These are phyloP conservation scores for Zaprionus capensis DNA, from an alignment of 1,140 invertebrate species.

Conservation along the genomic window DNA sequence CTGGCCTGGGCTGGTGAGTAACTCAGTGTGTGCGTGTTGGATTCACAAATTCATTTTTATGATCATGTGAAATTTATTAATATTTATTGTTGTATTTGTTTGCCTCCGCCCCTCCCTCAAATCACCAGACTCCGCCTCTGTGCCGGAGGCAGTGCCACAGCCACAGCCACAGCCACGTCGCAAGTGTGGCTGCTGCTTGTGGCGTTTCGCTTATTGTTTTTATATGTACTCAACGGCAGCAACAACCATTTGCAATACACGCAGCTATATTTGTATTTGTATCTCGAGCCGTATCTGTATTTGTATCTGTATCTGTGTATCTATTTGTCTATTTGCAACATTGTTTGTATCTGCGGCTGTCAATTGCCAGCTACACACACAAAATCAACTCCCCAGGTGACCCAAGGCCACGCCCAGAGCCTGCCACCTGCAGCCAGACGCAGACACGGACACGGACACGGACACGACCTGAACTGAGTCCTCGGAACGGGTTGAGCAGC, in stretches of 20 bases:
- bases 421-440: slow-evolving; percentile 8
- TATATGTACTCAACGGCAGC: slow-evolving; percentile 65
- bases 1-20: slow-evolving; percentile 18
- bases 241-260: slow-evolving; percentile 32
- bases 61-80: slow-evolving; percentile 83
- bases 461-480: background rate
- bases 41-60: slow-evolving; percentile 83
- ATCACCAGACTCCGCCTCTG: background rate
- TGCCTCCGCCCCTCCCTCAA: slow-evolving; percentile 19
- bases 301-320: background rate
- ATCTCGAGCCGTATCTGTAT: background rate
- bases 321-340: slow-evolving; percentile 9
- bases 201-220: slow-evolving; percentile 75
- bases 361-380: slow-evolving; percentile 13
- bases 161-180: slow-evolving; percentile 11
- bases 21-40: slow-evolving; percentile 57
- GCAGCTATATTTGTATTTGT: slow-evolving; percentile 19
- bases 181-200: slow-evolving; percentile 24
- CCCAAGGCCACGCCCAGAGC: slow-evolving; percentile 15
- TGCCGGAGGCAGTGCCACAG: background rate
- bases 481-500: slow-evolving; percentile 20
- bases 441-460: slow-evolving; percentile 2
- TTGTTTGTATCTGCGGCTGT: slow-evolving; percentile 14
- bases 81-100: slow-evolving; percentile 79
- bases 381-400: background rate